Base-by-base conservation (phyloP, 2,797 vertebrate genomes). In the Dromococcyx pavoninus region DNA sequence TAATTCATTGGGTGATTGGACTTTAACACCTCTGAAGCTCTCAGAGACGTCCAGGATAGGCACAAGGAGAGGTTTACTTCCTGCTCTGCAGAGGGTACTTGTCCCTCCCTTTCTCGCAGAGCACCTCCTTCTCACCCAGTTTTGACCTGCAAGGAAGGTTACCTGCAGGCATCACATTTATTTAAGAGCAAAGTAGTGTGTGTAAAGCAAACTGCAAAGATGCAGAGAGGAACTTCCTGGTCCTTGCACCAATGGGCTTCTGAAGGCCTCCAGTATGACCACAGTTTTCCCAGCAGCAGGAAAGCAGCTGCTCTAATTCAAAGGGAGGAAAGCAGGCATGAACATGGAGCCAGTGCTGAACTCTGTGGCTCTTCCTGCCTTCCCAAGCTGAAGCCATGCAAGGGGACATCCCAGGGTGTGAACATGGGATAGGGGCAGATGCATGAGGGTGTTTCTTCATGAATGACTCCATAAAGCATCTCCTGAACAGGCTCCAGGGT, bases 391-490 rank as follows among this genome's bases (percentile, higher is more conserved):
- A 33, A 39, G 64, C n/a, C 1, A 1, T 13, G 28, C 64, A 32
- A 61, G 12, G 13, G 7, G 12, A 18, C 15, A 28, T 16, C 27
- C 54, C 1, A 0, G 27, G 14, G 9, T 7, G 14, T 0, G 4
- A 67, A 21, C 10, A 9, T 2, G 0, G 72, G 46, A 19, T n/a
- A 60, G 64, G n/a, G 37, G 24, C n/a, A 41, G 56, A 30, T 23
- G 46, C 24, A 21, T 16, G 30, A 28, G 56, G n/a, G 28, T 30
- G 65, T 70, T 46, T 86, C 72, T 53, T 56, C 46, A 24, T 13
- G 46, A 76, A 48, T 0, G 1, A 30, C 27, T 71, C 58, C 57
- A 21, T 7, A 50, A 32, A 48, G 32, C 33, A 18, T 32, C 35
- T 33, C 25, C 50, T 23, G 4, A 64, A 33, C 30, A 39, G 33